These are phyloP conservation scores for Trissolcus japonicus DNA, from an alignment of 2,888 invertebrate genomes.

Conservation along the genomic window DNA sequence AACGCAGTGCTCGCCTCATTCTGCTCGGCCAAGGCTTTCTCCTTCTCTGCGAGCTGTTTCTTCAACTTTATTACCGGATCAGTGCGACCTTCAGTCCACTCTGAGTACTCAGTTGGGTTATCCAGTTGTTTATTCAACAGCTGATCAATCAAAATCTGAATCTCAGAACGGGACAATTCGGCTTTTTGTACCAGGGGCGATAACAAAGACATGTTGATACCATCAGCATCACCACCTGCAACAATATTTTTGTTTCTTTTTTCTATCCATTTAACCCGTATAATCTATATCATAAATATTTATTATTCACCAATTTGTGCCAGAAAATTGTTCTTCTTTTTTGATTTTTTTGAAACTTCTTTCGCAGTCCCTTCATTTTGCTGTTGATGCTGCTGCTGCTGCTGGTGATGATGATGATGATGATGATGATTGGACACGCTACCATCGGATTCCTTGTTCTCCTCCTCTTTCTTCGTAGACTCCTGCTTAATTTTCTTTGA, in stretches of 20 bases:
- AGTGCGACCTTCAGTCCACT: slow-evolving; percentile 91
- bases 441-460: slow-evolving; percentile 63
- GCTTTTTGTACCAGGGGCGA: slow-evolving; percentile 87
- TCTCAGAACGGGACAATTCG: slow-evolving; percentile 89
- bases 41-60: slow-evolving; percentile 92
- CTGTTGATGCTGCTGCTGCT: slow-evolving; percentile 48
- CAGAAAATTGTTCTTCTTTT: slow-evolving; percentile 80
- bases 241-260: neutral
- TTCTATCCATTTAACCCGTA: too few relatives aligned
- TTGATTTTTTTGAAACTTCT: slow-evolving; percentile 76
- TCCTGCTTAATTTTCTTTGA: slow-evolving; percentile 69
- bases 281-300: neutral
- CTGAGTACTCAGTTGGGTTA: slow-evolving; percentile 83
- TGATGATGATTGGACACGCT: slow-evolving; percentile 69
- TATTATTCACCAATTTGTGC: slow-evolving; percentile 78
- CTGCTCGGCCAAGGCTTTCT: slow-evolving; percentile 85
- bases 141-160: slow-evolving; percentile 92
- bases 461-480: slow-evolving; percentile 65
- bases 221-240: slow-evolving; percentile 82
- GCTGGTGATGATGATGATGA: too few relatives aligned
- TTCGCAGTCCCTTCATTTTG: slow-evolving; percentile 63
- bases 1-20: slow-evolving; percentile 85
- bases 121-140: slow-evolving; percentile 92
- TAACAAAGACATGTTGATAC: slow-evolving; percentile 83
- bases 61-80: slow-evolving; percentile 91